phyloP scores from a whole-genome alignment of 1,140 invertebrate species.

The Leptinotarsa texana region DNA sequence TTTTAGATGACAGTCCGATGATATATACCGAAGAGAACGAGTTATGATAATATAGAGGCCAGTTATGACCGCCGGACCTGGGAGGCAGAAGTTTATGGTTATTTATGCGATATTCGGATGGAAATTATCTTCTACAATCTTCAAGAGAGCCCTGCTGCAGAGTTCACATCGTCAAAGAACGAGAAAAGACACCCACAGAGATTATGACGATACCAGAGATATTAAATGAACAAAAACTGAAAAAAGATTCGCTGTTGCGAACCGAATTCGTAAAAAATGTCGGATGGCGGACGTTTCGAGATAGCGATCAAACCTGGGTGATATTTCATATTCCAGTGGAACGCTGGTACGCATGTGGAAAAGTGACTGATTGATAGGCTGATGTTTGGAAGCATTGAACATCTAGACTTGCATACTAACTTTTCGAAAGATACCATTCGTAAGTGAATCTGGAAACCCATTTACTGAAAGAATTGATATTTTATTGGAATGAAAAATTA shows the following conservation, averaged over 20 bases:
- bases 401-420: too few relatives aligned
- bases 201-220: constrained; percentile 19
- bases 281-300: constrained; percentile 6
- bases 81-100: constrained; percentile 49
- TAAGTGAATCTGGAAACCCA: too few relatives aligned
- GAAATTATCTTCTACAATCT: constrained; percentile 49
- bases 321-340: neutral
- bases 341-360: too few relatives aligned
- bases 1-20: constrained; percentile 56
- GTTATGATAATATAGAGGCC: constrained; percentile 53
- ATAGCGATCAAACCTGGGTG: neutral
- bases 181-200: constrained; percentile 26
- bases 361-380: too few relatives aligned
- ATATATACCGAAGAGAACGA: constrained; percentile 54
- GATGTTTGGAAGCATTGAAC: too few relatives aligned
- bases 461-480: too few relatives aligned
- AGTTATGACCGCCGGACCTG: constrained; percentile 46
- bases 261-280: constrained; percentile 9
- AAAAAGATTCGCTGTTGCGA: constrained; percentile 6
- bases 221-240: constrained; percentile 11
- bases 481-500: too few relatives aligned
- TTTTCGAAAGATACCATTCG: too few relatives aligned
- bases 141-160: constrained; percentile 20
- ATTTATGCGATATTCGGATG: constrained; percentile 52
- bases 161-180: neutral